Percentiles rank a stretch among this genome's conserved stretches.
These are phyloP conservation scores for Zalophus californianus DNA, from an alignment of 2,797 vertebrate species.

Conservation along the genomic window DNA sequence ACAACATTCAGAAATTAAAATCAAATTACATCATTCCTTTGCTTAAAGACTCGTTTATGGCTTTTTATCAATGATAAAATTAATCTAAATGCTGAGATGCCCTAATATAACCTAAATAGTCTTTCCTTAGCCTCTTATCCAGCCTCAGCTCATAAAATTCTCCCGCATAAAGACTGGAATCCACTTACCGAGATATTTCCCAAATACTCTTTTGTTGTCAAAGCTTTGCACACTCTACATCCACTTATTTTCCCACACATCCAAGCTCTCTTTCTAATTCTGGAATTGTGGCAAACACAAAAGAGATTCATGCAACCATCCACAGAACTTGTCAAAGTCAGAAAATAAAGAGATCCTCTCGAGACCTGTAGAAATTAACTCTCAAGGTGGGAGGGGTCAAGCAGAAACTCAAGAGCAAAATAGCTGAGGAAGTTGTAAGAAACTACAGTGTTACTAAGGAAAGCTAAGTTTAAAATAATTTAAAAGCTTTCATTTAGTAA, in stretches of 20 bases:
- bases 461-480: background rate
- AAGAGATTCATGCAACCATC: background rate
- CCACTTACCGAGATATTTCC: background rate
- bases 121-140: background rate
- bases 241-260: background rate
- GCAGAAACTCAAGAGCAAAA: background rate
- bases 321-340: background rate
- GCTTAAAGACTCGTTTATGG: background rate
- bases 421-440: background rate
- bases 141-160: background rate
- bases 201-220: background rate
- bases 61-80: background rate
- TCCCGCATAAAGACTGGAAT: background rate
- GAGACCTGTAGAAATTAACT: background rate
- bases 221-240: background rate
- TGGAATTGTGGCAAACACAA: background rate
- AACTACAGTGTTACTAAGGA: background rate
- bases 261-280: background rate
- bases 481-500: background rate
- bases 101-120: background rate
- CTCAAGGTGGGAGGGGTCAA: background rate
- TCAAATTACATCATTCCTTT: background rate
- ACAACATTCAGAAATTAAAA: background rate
- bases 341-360: background rate
- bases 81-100: background rate